Base-by-base conservation (phyloP, 2,113 vertebrate species). In the Hypanus sabinus region DNA sequence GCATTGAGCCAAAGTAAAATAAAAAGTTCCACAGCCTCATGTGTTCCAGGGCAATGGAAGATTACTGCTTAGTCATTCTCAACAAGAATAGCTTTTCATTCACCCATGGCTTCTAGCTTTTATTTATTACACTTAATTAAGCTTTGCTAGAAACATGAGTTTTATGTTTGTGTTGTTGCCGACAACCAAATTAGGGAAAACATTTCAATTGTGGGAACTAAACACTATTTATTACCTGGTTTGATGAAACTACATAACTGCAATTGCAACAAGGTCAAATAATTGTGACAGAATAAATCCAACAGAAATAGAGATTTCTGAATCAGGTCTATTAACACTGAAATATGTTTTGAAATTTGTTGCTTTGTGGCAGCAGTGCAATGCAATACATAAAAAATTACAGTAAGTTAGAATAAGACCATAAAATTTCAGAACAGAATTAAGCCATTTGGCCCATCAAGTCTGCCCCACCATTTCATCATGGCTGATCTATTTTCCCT, bases 111-210 rank as follows among this genome's bases (percentile, higher is more conserved):
- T 33, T 90, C 85, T 65, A 62, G 14, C 30, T 90, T 90, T 85
- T 88, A 88, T 27, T 62, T 62, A 88, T n/a, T 87, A 30, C 24
- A 30, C 55, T 88, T 88, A 16, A 62, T 88, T 87, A 87, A 88
- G n/a, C n/a, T 88, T n/a, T 90, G 30, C 60, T 22, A 36, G 55
- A 18, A 68, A 90, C 20, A 90, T 2, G 16, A 20, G 60, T 33
- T 65, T 65, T 30, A 90, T 60, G 85, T n/a, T n/a, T 33, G 57
- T 65, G 60, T n/a, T 90, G 27, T 65, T 20, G 46, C 46, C 46
- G 60, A 20, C 85, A 65, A 65, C 16, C 14, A 65, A 68, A 65
- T 11, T 88, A 11, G 85, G 60, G 60, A 30, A 33, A 65, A 8
- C 33, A 90, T 90, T 90, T 65, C 0, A 65, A 65, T 65, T 90